phyloP scores from a whole-genome alignment of 1,140 invertebrate genomes.

The Acyrthosiphon pisum region DNA sequence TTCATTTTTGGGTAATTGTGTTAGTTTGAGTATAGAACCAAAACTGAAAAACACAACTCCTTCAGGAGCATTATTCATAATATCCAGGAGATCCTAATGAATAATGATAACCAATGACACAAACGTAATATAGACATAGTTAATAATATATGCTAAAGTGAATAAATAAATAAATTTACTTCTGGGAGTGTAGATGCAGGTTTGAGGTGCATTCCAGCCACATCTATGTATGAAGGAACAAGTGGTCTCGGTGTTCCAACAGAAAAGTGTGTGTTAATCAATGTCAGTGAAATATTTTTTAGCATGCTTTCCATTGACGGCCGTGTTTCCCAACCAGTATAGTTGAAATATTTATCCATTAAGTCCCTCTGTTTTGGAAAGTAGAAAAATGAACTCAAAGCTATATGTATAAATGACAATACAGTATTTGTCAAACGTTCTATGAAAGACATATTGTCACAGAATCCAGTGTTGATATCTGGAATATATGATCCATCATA shows the following conservation, averaged over 20 bases:
- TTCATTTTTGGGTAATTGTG: slow-evolving; percentile 30
- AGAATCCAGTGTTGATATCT: slow-evolving; percentile 64
- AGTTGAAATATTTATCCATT: slow-evolving; percentile 53
- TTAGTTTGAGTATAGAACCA: slow-evolving; percentile 57
- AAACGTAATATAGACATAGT: background rate
- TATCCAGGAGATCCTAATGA: slow-evolving; percentile 57
- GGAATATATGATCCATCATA: slow-evolving; percentile 66
- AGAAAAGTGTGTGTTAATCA: slow-evolving; percentile 61
- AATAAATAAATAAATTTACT: slow-evolving; percentile 31
- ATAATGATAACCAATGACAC: background rate
- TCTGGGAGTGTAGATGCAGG: slow-evolving; percentile 60
- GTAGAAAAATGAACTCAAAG: slow-evolving; percentile 29
- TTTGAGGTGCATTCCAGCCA: slow-evolving; percentile 68
- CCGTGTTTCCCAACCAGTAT: slow-evolving; percentile 56
- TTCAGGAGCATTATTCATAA: slow-evolving; percentile 59
- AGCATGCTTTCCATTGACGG: slow-evolving; percentile 62
- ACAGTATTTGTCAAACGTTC: slow-evolving; percentile 67
- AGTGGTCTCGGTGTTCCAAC: slow-evolving; percentile 63
- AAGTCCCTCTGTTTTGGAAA: slow-evolving; percentile 29
- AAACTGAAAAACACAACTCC: slow-evolving; percentile 61
- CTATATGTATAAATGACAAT: slow-evolving; percentile 26
- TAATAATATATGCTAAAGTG: background rate
- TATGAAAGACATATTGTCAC: slow-evolving; percentile 67
- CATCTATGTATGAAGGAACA: slow-evolving; percentile 67
- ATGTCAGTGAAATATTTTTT: slow-evolving; percentile 60